Evolutionary conservation across 1,140 invertebrate genomes (phyloP), one percentile per base, ranked within the genome.

Genomic region (Cardiocondyla obscurior): DNA sequence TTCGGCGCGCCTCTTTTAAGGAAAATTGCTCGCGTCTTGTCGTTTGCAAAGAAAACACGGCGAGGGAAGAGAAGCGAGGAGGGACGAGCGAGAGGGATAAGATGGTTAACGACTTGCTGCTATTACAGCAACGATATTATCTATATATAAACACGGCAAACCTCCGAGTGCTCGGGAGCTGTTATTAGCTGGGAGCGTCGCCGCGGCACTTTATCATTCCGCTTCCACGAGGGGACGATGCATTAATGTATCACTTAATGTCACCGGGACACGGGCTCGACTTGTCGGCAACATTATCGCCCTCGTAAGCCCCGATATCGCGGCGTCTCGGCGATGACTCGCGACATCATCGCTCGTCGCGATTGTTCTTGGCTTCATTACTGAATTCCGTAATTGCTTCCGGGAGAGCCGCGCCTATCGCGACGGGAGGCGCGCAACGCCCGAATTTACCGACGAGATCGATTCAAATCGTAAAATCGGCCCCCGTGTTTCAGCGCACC

Each of bases 11-110:
- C 3, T 7, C 22, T 62, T 76, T 53, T 53, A 30, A 42, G 7
- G 22, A 69, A 79, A 79, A 67, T 79, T 77, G 22, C 33, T 65
- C 44, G 60, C 33, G 22, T 39, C 74, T 76, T 53, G 60, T 77
- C 5, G 58, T 30, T 19, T 28, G 39, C 33, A 36, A 53, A 53
- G 62, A 79, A 55, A 67, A 67, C 14, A 22, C 74, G 30, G 46
- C 30, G 16, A 39, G 16, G 1, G 30, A 10, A 39, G 16, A 1
- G 30, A 67, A 4, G 36, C 36, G n/a, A 7, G 5, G 25, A 33
- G n/a, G n/a, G n/a, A n/a, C n/a, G n/a, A 19, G 16, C 16, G n/a
- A 51, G 12, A 69, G 42, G 22, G 7, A 39, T 67, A 69, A 67
- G 12, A 25, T 79, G 22, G 22, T 79, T 79, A 67, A 79, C 25